Evolutionary conservation across 2,113 vertebrate genomes (phyloP).

Genomic region (Rattus rattus): DNA sequence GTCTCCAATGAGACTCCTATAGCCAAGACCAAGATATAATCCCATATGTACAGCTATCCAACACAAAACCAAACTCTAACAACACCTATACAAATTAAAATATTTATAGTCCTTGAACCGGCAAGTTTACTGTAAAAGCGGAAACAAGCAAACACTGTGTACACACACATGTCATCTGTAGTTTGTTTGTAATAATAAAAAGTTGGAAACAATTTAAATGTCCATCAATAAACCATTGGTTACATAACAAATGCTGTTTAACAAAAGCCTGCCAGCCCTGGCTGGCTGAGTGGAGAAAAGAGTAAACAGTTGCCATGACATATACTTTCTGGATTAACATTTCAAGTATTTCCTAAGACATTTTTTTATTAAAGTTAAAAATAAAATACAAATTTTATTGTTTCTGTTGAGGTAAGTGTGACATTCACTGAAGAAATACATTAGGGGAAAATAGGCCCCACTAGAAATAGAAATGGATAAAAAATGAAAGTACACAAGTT

Average conservation of each 20-base stretch:
- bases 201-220: constrained; percentile 24
- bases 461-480: neutral
- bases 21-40: constrained; percentile 11
- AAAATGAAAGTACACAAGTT: neutral
- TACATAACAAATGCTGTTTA: constrained; percentile 44
- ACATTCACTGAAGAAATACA: neutral
- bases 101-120: constrained; percentile 30
- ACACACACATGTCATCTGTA: neutral
- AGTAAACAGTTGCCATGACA: neutral
- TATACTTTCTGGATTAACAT: neutral
- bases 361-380: constrained; percentile 38
- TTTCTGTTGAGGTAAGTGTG: constrained; percentile 38
- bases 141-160: neutral
- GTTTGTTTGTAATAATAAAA: constrained; percentile 29
- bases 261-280: constrained; percentile 20
- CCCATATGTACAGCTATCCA: neutral
- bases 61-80: neutral
- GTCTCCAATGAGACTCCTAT: neutral
- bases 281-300: neutral
- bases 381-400: neutral
- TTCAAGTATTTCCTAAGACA: neutral
- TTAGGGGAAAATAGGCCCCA: neutral
- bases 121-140: constrained; percentile 15
- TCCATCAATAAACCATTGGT: constrained; percentile 21
- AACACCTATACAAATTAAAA: constrained; percentile 30